phyloP scores from a whole-genome alignment of 2,888 invertebrate species.

The Fragum whitleyi region DNA sequence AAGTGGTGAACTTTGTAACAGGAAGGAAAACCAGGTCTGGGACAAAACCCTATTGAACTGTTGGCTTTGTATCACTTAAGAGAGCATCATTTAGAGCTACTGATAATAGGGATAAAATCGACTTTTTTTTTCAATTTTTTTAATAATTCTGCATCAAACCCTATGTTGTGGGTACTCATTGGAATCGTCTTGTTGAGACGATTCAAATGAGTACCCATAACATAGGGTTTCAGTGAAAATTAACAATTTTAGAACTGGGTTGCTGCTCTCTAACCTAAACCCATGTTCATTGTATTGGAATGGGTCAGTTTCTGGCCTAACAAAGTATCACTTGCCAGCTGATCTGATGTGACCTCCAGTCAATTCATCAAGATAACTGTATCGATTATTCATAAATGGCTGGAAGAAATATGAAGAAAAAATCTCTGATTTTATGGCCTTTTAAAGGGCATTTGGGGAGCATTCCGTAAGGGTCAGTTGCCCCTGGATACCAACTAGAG shows the following conservation, averaged over 20 bases:
- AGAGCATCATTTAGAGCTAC: not conserved
- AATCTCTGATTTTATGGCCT: slow-evolving; percentile 18
- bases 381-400: slow-evolving; percentile 27
- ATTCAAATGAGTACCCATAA: too few relatives aligned
- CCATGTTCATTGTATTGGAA: not conserved
- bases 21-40: not conserved
- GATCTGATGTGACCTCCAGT: slow-evolving; percentile 8
- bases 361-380: slow-evolving; percentile 11
- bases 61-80: not conserved
- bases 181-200: too few relatives aligned
- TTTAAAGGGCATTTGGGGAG: slow-evolving; percentile 14
- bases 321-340: slow-evolving; percentile 9
- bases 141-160: too few relatives aligned
- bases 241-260: too few relatives aligned
- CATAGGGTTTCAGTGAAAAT: too few relatives aligned
- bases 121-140: too few relatives aligned
- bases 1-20: not conserved
- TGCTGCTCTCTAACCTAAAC: too few relatives aligned
- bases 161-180: too few relatives aligned
- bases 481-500: slow-evolving; percentile 8
- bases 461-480: slow-evolving; percentile 22
- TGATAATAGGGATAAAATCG: too few relatives aligned
- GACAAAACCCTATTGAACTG: slow-evolving; percentile 4
- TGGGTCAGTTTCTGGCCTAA: not conserved
- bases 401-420: slow-evolving; percentile 16